Base-by-base conservation (phyloP, 2,888 invertebrate genomes). In the Elmis aenea region DNA sequence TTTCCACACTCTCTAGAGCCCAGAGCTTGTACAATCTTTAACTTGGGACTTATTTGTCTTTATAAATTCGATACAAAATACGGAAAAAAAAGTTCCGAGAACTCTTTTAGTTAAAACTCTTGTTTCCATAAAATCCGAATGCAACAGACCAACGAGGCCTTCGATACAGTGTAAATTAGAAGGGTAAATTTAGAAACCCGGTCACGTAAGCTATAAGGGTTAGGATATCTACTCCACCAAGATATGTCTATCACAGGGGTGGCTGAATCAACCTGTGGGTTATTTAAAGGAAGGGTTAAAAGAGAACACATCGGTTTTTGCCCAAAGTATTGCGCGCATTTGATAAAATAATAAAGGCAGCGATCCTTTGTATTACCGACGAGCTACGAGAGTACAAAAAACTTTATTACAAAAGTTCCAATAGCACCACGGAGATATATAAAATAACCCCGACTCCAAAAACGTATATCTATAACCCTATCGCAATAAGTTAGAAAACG, bases 121-220 rank as follows among this genome's bases (percentile, higher is more conserved):
- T n/a, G n/a, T n/a, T n/a, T n/a, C n/a, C n/a, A n/a, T n/a, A n/a
- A n/a, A n/a, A n/a, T n/a, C n/a, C n/a, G n/a, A n/a, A n/a, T n/a
- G n/a, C n/a, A n/a, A n/a, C n/a, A n/a, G n/a, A n/a, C n/a, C n/a
- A n/a, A n/a, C n/a, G n/a, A n/a, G n/a, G 18, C 18, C 5, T 8
- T 18, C 8, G 53, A 52, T 57, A 54, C 50, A 51, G 51, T 54
- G 56, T 55, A 57, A 58, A 59, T 58, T 57, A 58, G 50, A 46
- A 33, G 51, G 50, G 50, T 52, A 50, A 50, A 47, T 55, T 55
- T 46, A 42, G 52, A 38, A 60, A 54, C 45, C 59, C 38, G 48
- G 50, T 54, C 61, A 61, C 61, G 61, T 61, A 46, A 38, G 31
- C 51, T 46, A 48, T 52, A 50, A 55, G 55, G 58, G 54, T 52